Evolutionary conservation across 2,797 vertebrate species (phyloP).

Genomic region (Myiotriccus ornatus): DNA sequence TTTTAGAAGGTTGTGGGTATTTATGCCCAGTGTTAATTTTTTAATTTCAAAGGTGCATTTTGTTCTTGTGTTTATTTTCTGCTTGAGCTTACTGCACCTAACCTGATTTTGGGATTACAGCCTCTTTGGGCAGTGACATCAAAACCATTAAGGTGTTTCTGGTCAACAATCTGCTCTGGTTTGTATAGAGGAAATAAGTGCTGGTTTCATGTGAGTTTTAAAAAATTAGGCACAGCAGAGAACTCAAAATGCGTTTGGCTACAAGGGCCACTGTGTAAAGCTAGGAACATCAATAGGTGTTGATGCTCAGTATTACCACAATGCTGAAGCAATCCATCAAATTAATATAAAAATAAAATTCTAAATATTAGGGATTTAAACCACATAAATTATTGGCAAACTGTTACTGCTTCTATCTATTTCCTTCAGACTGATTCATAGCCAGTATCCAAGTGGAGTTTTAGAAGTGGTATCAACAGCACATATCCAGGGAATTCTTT

Average conservation of each 20-base stretch:
- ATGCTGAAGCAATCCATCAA: not conserved
- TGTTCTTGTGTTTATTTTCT: not conserved
- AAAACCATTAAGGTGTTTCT: constrained; percentile 19
- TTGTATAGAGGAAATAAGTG: not conserved
- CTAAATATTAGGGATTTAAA: not conserved
- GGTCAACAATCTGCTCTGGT: not conserved
- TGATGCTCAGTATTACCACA: not conserved
- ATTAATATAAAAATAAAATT: not conserved
- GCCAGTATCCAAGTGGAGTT: not conserved
- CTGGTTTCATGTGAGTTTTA: not conserved
- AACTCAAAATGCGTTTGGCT: not conserved
- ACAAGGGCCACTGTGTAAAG: not conserved
- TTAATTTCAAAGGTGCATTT: not conserved
- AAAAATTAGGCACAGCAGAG: not conserved
- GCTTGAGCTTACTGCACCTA: not conserved
- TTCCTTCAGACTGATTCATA: not conserved
- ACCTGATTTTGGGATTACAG: constrained; percentile 41
- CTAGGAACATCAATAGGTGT: rapidly evolving
- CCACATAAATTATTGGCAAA: not conserved
- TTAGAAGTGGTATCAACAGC: not conserved
- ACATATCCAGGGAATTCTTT: not conserved
- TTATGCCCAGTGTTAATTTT: not conserved
- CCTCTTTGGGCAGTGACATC: constrained; percentile 24
- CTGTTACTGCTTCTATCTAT: not conserved
- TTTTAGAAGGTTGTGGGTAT: not conserved